These are phyloP conservation scores for Conus canariensis DNA, from an alignment of 2,888 invertebrate species.

Conservation along the genomic window DNA sequence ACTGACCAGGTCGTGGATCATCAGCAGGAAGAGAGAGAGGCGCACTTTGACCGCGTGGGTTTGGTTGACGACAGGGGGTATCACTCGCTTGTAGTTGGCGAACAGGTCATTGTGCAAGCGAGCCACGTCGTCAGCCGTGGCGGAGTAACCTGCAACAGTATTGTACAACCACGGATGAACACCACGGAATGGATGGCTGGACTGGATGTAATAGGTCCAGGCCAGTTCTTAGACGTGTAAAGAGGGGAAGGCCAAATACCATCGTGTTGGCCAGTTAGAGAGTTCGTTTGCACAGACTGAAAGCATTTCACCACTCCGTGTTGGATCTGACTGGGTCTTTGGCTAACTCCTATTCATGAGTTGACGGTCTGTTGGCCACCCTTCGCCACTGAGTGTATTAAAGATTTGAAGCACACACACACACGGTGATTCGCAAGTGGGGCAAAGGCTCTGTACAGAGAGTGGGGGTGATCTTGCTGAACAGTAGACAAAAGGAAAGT, in stretches of 20 bases:
- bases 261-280: too few relatives aligned
- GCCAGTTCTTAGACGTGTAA: not conserved
- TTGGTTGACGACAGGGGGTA: constrained; percentile 63
- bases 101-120: constrained; percentile 30
- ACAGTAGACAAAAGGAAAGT: too few relatives aligned
- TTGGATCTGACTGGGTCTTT: not conserved
- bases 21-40: constrained; percentile 63
- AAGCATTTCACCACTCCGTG: not conserved
- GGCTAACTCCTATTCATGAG: not conserved
- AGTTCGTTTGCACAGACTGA: too few relatives aligned
- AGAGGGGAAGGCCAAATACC: too few relatives aligned
- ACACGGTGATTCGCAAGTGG: too few relatives aligned
- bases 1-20: constrained; percentile 64
- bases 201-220: not conserved
- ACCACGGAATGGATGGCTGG: not conserved
- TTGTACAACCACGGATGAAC: too few relatives aligned
- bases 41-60: constrained; percentile 58
- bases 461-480: too few relatives aligned
- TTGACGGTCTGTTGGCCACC: too few relatives aligned
- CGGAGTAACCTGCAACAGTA: constrained; percentile 46
- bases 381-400: too few relatives aligned
- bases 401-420: not conserved
- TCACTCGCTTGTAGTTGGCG: constrained; percentile 46
- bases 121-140: constrained; percentile 50
- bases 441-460: too few relatives aligned